phyloP scores from a whole-genome alignment of 2,888 invertebrate genomes.

The Ormia ochracea region DNA sequence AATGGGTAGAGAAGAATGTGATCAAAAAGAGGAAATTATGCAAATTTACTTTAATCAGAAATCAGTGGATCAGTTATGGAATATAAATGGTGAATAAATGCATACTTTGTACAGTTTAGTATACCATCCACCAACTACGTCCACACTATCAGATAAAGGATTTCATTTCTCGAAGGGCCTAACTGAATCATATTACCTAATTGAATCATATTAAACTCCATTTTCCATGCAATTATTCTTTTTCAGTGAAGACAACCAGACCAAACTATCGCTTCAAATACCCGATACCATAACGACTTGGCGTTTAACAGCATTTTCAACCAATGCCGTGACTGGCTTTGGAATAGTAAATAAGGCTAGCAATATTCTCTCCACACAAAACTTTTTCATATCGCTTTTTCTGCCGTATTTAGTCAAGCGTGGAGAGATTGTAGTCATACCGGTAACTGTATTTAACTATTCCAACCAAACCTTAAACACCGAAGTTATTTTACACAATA shows the following conservation, averaged over 20 bases:
- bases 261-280: constrained; percentile 75
- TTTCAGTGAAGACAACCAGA: constrained; percentile 13
- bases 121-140: too few species aligned
- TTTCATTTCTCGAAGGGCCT: too few species aligned
- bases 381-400: constrained; percentile 85
- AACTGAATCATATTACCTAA: too few species aligned
- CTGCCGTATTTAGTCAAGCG: constrained; percentile 86
- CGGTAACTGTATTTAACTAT: constrained; percentile 92
- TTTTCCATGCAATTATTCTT: too few species aligned
- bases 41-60: too few species aligned
- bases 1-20: too few species aligned
- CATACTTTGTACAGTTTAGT: too few species aligned
- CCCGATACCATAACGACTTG: constrained; percentile 89
- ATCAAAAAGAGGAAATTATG: too few species aligned
- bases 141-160: too few species aligned
- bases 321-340: constrained; percentile 83
- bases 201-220: too few species aligned
- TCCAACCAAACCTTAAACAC: constrained; percentile 84
- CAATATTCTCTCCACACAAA: constrained; percentile 84
- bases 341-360: constrained; percentile 80
- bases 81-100: too few species aligned
- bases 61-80: too few species aligned
- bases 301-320: constrained; percentile 86
- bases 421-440: constrained; percentile 91
- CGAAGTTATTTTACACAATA: constrained; percentile 88